Evolutionary conservation across 2,113 vertebrate genomes (phyloP), one percentile per base, ranked within the genome.

Genomic region (Symphodus melops): DNA sequence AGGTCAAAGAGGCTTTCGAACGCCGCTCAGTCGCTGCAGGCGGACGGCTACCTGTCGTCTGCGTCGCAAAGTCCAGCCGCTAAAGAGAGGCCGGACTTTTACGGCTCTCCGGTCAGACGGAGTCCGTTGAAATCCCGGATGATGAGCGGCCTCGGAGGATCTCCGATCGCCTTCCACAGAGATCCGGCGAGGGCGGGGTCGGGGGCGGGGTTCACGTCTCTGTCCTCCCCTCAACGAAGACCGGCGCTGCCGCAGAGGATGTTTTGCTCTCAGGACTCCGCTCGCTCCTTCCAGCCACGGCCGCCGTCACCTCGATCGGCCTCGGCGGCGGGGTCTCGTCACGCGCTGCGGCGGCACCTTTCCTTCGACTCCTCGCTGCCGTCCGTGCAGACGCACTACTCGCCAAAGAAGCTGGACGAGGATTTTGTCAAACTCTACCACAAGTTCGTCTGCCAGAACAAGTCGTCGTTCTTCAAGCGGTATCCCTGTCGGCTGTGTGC

Each of bases 371-470:
- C 78, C 10, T 17, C 72, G 36, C 11, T 46, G 65, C 65, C 37
- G 8, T 8, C 16, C 0, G 19, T 0, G 37, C 33, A 19, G 3
- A 1, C 1, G 39, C 48, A 36, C 0, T 49, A 10, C 37, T 75
- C 77, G 0, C 42, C 76, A 0, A 76, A 86, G 23, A 63, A 90
- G 37, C 39, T 94, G 0, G 91, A 95, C 0, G 68, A 84, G 0
- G 87, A 93, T 37, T 92, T 94, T 36, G 33, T 55, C 4, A 92
- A 80, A 58, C 75, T 92, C 9, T 94, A 93, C 78, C 93, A 94
- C 81, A 91, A 84, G 76, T 86, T 91, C 19, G 86, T 93, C 51
- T 94, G 93, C 20, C 83, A 76, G 72, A 86, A 52, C 25, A 84
- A 84, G 16, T 68, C 77, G 0, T 39, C 79, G 0, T 52, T 20